These are phyloP conservation scores for Boleophthalmus pectinirostris DNA, from an alignment of 2,113 vertebrate species.

Conservation along the genomic window DNA sequence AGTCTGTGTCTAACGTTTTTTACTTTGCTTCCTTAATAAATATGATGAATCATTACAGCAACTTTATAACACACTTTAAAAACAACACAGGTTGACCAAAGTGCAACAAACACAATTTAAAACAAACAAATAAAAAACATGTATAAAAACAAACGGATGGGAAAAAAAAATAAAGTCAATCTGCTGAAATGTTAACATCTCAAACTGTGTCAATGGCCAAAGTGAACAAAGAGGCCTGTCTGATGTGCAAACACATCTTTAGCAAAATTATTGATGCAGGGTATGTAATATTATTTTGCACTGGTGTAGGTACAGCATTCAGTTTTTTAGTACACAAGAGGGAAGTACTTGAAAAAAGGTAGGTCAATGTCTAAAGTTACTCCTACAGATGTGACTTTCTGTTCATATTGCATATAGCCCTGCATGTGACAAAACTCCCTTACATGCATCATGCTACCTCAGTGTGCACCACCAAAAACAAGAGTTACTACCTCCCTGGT, in stretches of 20 bases:
- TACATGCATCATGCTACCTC: conserved; percentile 14
- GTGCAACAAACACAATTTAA: not conserved
- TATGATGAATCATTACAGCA: not conserved
- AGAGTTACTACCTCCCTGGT: conserved; percentile 55
- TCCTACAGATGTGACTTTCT: not conserved
- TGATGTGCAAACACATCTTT: too few species aligned
- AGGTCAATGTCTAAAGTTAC: not conserved
- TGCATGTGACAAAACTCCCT: not conserved
- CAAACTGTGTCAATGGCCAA: too few species aligned
- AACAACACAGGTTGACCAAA: not conserved
- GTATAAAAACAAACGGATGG: too few species aligned
- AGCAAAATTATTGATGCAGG: too few species aligned
- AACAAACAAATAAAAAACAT: too few species aligned
- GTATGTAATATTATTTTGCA: too few species aligned
- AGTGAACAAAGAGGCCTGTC: too few species aligned
- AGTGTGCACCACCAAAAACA: conserved; percentile 35
- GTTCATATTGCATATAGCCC: not conserved
- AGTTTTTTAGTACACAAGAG: too few species aligned
- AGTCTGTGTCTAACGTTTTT: not conserved
- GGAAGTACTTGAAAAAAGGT: not conserved
- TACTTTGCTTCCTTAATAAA: not conserved
- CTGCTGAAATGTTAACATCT: too few species aligned
- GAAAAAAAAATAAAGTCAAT: too few species aligned
- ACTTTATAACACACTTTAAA: not conserved
- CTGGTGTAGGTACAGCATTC: too few species aligned